Conservation (phyloP, 2,797 vertebrate species). For the Chrosomus eos region DNA sequence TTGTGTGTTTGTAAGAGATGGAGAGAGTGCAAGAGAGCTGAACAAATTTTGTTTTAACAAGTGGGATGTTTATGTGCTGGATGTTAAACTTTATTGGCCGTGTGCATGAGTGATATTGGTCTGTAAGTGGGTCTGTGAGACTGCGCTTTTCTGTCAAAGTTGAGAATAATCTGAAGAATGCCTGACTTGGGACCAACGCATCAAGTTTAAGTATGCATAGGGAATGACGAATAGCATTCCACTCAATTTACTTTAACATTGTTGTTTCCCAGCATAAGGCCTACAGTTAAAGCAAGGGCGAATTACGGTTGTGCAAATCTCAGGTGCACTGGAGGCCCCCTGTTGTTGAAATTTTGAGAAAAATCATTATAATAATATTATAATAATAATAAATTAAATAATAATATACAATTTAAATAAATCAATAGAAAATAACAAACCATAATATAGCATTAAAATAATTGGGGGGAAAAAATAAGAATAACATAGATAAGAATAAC, state of each 20-base stretch:
- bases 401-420: background rate
- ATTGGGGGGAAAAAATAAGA: background rate
- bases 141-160: slow-evolving; percentile 30
- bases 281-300: background rate
- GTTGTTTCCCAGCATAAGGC: slow-evolving; percentile 32
- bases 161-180: slow-evolving; percentile 50
- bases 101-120: slow-evolving; percentile 34
- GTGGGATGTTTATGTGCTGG: slow-evolving; percentile 48
- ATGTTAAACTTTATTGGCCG: slow-evolving; percentile 50
- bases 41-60: slow-evolving; percentile 46
- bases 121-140: slow-evolving; percentile 12
- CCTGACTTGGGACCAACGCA: slow-evolving; percentile 60
- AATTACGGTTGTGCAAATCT: background rate
- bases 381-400: no score
- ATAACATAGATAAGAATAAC: background rate
- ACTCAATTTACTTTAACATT: slow-evolving; percentile 67
- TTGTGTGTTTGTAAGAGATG: slow-evolving; percentile 60
- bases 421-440: background rate
- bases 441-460: background rate
- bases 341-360: background rate
- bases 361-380: background rate
- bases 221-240: slow-evolving; percentile 67
- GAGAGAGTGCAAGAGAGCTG: slow-evolving; percentile 60
- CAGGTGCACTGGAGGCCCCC: background rate
- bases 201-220: slow-evolving; percentile 69